These are phyloP conservation scores for Dermatemys mawii DNA, from an alignment of 2,113 vertebrate genomes.

Conservation along the genomic window DNA sequence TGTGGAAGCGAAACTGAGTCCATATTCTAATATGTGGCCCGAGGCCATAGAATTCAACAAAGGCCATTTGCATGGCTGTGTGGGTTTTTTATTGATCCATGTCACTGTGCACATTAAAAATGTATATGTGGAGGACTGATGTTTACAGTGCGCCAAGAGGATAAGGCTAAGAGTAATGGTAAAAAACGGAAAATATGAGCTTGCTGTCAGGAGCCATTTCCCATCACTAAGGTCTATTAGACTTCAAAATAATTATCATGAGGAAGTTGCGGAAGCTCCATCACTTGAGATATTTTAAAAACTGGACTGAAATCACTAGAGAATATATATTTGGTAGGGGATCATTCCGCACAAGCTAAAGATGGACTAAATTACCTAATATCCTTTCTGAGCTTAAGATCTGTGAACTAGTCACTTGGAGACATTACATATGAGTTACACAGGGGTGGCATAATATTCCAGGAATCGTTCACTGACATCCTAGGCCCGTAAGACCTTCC, in stretches of 20 bases:
- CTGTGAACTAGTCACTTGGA: neutral
- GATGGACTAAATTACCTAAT: neutral
- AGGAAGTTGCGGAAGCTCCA: neutral
- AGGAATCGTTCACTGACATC: neutral
- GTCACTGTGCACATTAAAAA: rapidly evolving
- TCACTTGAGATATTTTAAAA: neutral
- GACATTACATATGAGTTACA: neutral
- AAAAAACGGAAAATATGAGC: neutral
- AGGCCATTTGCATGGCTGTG: rapidly evolving
- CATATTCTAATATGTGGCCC: neutral
- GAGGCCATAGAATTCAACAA: neutral
- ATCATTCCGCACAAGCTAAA: neutral
- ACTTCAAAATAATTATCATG: rapidly evolving
- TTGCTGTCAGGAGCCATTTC: neutral
- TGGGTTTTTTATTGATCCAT: neutral
- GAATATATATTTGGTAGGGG: neutral
- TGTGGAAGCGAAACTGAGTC: neutral
- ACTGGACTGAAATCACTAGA: neutral
- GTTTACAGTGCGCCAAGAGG: neutral
- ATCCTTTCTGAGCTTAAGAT: neutral
- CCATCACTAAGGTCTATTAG: neutral
- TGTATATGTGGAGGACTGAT: neutral
- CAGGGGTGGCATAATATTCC: neutral
- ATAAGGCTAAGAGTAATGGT: neutral
- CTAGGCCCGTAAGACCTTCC: neutral